Conservation (phyloP, 2,113 vertebrate genomes). For the Choloepus hoffmanni region DNA sequence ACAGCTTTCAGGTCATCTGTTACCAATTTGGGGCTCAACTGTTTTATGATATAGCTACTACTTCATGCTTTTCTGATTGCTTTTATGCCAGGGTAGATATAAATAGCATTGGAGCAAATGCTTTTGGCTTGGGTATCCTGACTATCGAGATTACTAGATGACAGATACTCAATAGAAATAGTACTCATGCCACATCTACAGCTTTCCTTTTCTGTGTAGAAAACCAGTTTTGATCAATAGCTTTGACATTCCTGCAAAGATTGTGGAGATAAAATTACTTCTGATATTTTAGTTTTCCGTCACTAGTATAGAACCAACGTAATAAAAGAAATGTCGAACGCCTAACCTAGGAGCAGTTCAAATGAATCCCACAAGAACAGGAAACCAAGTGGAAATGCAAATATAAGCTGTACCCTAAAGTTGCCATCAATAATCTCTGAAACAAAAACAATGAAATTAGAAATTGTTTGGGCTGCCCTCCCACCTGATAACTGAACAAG, state of each 20-base stretch:
- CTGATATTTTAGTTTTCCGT: not conserved
- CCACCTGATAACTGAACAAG: conserved; percentile 77
- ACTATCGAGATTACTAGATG: conserved; percentile 15
- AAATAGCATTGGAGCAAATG: not conserved
- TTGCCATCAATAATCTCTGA: conserved; percentile 77
- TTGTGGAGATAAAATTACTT: conserved; percentile 33
- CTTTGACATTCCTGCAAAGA: not conserved
- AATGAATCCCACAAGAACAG: conserved; percentile 76
- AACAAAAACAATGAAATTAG: conserved; percentile 79
- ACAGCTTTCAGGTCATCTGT: not conserved
- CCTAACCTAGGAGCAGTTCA: conserved; percentile 35
- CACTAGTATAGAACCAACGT: not conserved
- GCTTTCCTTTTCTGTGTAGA: not conserved
- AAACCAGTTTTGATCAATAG: conserved; percentile 28
- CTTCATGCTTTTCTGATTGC: not conserved
- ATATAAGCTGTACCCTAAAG: conserved; percentile 74
- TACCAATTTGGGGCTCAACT: not conserved
- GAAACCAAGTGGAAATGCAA: conserved; percentile 75
- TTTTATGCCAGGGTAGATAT: not conserved
- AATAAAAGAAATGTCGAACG: conserved; percentile 56
- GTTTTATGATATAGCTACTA: not conserved
- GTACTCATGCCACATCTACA: not conserved
- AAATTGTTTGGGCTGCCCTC: conserved; percentile 73
- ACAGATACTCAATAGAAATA: not conserved
- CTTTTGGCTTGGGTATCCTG: not conserved